phyloP scores from a whole-genome alignment of 2,797 vertebrate species.

The Chelon auratus region DNA sequence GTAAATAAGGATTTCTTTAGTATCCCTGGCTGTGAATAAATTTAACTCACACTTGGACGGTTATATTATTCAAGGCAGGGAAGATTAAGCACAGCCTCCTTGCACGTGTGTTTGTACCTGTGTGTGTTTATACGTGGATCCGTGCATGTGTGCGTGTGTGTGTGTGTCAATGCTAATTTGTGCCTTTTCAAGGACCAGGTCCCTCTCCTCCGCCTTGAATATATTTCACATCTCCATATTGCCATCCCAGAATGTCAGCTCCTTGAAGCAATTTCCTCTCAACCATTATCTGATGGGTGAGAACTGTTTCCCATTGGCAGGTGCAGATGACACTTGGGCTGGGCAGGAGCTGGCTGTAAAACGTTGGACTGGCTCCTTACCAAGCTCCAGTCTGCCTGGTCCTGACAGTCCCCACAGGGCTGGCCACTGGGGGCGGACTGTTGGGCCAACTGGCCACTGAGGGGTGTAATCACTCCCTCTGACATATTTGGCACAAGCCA shows the following conservation, averaged over 20 bases:
- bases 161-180: slow-evolving; percentile 70
- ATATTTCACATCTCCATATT: slow-evolving; percentile 79
- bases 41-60: slow-evolving; percentile 64
- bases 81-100: slow-evolving; percentile 71
- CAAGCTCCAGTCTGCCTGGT: slow-evolving; percentile 71
- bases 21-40: slow-evolving; percentile 70
- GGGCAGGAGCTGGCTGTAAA: slow-evolving; percentile 77
- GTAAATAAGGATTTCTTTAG: slow-evolving; percentile 69
- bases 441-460: slow-evolving; percentile 82
- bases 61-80: slow-evolving; percentile 74
- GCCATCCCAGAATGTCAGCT: slow-evolving; percentile 74
- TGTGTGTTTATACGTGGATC: slow-evolving; percentile 48
- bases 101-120: slow-evolving; percentile 41
- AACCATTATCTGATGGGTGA: slow-evolving; percentile 82
- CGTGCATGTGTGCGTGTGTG: slow-evolving; percentile 17
- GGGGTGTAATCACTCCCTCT: slow-evolving; percentile 82
- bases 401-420: slow-evolving; percentile 75
- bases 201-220: slow-evolving; percentile 65
- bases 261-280: slow-evolving; percentile 84
- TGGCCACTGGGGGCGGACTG: slow-evolving; percentile 77
- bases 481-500: slow-evolving; percentile 78
- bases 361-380: slow-evolving; percentile 70
- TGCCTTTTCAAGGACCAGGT: slow-evolving; percentile 74
- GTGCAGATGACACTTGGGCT: slow-evolving; percentile 76
- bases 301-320: slow-evolving; percentile 77